phyloP scores from a whole-genome alignment of 2,888 invertebrate genomes.

The Zaprionus lineosus region DNA sequence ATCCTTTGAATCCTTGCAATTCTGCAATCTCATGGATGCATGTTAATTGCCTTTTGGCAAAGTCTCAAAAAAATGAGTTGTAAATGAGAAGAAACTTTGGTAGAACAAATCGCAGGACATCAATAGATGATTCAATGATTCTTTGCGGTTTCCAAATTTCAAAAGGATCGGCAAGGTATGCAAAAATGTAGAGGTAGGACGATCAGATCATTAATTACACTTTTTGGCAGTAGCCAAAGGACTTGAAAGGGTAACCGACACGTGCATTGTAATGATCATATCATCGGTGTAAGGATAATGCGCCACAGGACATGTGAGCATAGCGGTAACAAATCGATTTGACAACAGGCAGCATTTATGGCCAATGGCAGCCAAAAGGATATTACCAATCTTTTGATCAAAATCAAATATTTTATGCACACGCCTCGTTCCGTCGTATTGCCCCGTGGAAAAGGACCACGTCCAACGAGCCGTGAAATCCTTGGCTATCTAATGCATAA shows the following conservation, averaged over 20 bases:
- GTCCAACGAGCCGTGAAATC: constrained; percentile 70
- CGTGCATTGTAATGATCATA: constrained; percentile 65
- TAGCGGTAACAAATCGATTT: constrained; percentile 68
- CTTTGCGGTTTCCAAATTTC: constrained; percentile 45
- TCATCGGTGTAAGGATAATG: constrained; percentile 34
- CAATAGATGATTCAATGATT: constrained; percentile 35
- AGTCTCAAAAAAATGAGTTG: constrained; percentile 72
- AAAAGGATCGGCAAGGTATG: constrained; percentile 30
- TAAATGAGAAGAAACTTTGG: constrained; percentile 62
- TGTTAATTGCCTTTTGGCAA: constrained; percentile 66
- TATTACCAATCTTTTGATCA: constrained; percentile 51
- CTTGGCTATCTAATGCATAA: constrained; percentile 46
- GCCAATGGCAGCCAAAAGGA: constrained; percentile 3
- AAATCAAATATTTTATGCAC: constrained; percentile 68
- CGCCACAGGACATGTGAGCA: constrained; percentile 38
- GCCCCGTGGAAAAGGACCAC: constrained; percentile 35
- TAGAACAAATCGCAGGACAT: constrained; percentile 27
- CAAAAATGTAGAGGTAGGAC: constrained; percentile 41
- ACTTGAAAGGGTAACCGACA: constrained; percentile 58
- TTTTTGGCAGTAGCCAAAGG: constrained; percentile 28
- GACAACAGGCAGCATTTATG: constrained; percentile 21
- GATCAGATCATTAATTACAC: constrained; percentile 59
- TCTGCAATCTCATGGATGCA: constrained; percentile 59
- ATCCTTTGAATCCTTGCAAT: constrained; percentile 16
- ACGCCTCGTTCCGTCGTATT: constrained; percentile 50